Evolutionary conservation across 2,888 invertebrate species (phyloP), one percentile per base, ranked within the genome.

Genomic region (Drosophila infuscata): DNA sequence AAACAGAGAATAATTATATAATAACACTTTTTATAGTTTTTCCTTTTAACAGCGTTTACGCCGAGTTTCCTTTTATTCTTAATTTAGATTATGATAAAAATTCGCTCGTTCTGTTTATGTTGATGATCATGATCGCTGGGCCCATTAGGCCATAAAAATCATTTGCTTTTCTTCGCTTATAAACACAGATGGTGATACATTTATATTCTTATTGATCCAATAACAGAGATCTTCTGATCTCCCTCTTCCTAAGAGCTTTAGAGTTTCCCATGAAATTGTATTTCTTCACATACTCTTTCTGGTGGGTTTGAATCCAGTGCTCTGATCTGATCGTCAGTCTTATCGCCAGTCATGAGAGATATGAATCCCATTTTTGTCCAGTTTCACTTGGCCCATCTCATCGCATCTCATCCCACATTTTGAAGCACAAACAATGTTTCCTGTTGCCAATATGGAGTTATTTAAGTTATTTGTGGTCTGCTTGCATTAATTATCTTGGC

Each of bases 1-100:
- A 46, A 20, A 20, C 12, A 12, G 12, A 20, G 7, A 20, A 20
- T 3, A 46, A 20, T 20, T 20, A 2, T 7, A 7, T 57, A 70
- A 74, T 79, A 59, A 70, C 62, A 53, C n/a, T 58, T 62, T 53
- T 62, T 64, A 73, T 74, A 38, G 61, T 32, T 51, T 30, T 51
- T 63, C 58, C 77, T 79, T 82, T 79, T 20, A 20, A 20, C 6
- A 20, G 12, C 20, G 12, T n/a, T n/a, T 38, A 8, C 38, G 38
- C n/a, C 38, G n/a, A 43, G 43, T 46, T 46, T 46, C 25, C 15
- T 25, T n/a, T 46, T 25, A 4, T 15, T 46, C 46, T 25, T 46
- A 25, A 46, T 25, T 25, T 46, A 46, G 46, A 46, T 15, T 15
- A 15, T 46, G 25, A 8, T 46, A 25, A 25, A 25, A 46, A 46